Conservation (phyloP, 2,888 invertebrate genomes). For the Machimus rusticus region DNA sequence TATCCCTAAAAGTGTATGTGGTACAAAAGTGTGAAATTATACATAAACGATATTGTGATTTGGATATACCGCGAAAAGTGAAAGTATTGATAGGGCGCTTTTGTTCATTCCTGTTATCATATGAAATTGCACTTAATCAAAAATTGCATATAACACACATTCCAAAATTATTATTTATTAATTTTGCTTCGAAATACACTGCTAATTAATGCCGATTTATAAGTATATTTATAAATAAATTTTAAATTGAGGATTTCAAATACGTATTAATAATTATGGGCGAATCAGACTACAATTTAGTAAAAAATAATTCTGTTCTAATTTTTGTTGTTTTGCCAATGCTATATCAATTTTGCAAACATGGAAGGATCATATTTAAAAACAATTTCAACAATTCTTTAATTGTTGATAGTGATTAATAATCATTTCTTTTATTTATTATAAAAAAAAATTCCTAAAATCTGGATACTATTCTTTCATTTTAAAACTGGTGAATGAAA, state of each 20-base stretch:
- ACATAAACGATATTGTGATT: not conserved
- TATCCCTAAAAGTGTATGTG: not conserved
- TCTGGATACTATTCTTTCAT: not conserved
- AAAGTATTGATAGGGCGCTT: not conserved
- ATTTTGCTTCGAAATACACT: not conserved
- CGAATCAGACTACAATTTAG: too few relatives aligned
- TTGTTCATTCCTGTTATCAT: not conserved
- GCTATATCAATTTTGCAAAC: too few relatives aligned
- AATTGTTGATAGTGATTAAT: too few relatives aligned
- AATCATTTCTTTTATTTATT: not conserved
- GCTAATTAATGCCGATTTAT: not conserved
- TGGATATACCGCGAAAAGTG: not conserved
- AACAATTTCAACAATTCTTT: too few relatives aligned
- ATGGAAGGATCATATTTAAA: too few relatives aligned
- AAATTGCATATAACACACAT: not conserved
- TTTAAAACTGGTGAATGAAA: not conserved
- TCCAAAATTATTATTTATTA: not conserved
- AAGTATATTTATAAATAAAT: not conserved
- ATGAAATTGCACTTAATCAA: not conserved
- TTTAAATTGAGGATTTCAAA: not conserved
- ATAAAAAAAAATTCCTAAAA: too few relatives aligned
- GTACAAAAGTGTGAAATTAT: not conserved
- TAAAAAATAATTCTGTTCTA: not conserved
- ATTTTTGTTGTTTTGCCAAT: not conserved
- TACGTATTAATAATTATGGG: not conserved